These are phyloP conservation scores for Therioaphis trifolii DNA, from an alignment of 2,888 invertebrate species.

Conservation along the genomic window DNA sequence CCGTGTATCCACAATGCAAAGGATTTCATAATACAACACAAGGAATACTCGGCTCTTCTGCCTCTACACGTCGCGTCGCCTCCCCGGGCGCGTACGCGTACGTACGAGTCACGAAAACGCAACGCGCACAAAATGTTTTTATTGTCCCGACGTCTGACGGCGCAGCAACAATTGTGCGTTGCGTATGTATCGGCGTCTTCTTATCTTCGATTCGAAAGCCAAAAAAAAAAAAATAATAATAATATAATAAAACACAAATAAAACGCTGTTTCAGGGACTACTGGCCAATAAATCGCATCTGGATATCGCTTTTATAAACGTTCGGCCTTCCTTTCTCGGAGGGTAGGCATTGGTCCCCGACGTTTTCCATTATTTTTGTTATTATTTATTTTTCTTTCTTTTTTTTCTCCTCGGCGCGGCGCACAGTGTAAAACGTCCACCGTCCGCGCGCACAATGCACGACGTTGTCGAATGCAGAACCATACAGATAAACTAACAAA, in stretches of 20 bases:
- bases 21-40: neutral
- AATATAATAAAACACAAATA: neutral
- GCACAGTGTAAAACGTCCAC: no score
- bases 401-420: no score
- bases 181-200: neutral
- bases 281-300: slow-evolving; percentile 31
- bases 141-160: neutral
- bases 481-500: no score
- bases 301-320: slow-evolving; percentile 10
- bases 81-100: neutral
- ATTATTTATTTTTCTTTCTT: no score
- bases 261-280: slow-evolving; percentile 5
- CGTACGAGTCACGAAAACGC: neutral
- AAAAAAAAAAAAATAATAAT: neutral
- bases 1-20: slow-evolving; percentile 1
- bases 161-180: neutral
- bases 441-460: neutral
- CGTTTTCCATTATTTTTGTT: slow-evolving; percentile 18
- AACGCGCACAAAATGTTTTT: neutral
- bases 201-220: slow-evolving; percentile 8
- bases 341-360: slow-evolving; percentile 2
- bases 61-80: neutral
- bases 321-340: neutral
- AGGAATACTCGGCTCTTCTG: no score
- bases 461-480: neutral